Evolutionary conservation across 2,113 vertebrate species (phyloP).

Genomic region (Chionis minor): DNA sequence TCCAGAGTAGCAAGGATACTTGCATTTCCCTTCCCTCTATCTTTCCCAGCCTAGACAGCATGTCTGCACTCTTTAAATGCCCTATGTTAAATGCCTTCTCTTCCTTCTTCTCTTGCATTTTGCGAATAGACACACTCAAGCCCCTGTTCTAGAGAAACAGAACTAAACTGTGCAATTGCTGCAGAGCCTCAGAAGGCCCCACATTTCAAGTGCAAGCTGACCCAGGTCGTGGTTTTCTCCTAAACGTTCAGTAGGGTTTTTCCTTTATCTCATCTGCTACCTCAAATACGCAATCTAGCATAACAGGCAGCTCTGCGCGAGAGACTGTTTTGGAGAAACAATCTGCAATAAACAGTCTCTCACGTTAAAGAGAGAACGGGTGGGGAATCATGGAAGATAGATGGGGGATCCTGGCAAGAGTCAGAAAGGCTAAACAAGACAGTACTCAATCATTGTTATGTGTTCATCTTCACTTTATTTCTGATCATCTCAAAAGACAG

Average conservation of each 20-base stretch:
- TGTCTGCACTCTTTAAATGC: background rate
- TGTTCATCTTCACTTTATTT: background rate
- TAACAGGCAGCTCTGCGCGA: background rate
- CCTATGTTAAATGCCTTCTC: background rate
- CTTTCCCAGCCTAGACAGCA: constrained; percentile 8
- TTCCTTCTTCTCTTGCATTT: background rate
- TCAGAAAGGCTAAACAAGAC: background rate
- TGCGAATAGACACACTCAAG: background rate
- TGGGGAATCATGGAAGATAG: background rate
- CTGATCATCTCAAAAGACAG: background rate
- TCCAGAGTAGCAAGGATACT: background rate
- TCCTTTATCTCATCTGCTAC: background rate
- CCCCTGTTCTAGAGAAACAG: background rate
- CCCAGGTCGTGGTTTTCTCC: background rate
- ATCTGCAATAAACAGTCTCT: background rate
- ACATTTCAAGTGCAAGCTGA: background rate
- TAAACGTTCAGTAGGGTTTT: background rate
- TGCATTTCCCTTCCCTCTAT: background rate
- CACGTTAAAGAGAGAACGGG: background rate
- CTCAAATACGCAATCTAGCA: background rate
- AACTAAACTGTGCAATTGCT: background rate
- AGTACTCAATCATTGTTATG: background rate
- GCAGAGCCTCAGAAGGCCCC: background rate
- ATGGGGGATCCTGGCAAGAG: background rate
- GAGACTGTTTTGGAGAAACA: background rate